Evolutionary conservation across 2,797 vertebrate species (phyloP), one percentile per base, ranked within the genome.

Genomic region (Chiropotes sagulatus): DNA sequence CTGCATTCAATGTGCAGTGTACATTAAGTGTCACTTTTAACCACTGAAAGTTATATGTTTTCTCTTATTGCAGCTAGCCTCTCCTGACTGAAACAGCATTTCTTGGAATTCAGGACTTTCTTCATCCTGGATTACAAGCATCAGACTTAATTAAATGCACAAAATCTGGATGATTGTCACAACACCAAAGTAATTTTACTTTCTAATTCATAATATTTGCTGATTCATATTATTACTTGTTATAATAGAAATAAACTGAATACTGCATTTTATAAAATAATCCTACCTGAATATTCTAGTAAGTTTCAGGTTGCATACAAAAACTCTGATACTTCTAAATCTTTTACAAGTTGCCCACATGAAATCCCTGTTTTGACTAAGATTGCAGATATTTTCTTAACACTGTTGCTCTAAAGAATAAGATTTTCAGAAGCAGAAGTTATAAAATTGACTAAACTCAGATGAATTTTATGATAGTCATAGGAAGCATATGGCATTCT

Each of bases 341-440:
- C 26, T 86, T 93, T 87, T 54, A 41, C 92, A 96, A 41, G 61
- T 44, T 83, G 36, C 4, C 86, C 11, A 28, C 15, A 61, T 39
- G 54, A 94, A 97, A 93, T 70, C 30, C 30, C 50, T 87, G 22
- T 79, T 82, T 89, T 91, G 48, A 93, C 80, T 79, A 70, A 89
- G 19, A 9, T 96, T 90, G 15, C 14, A 76, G 48, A 79, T 82
- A 85, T 91, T 97, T 94, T 70, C 89, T 81, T 96, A 79, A 88
- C 15, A 46, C 11, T 12, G 83, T 92, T 92, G 92, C 39, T 64
- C 30, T 97, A 64, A 87, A 95, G 39, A 93, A 94, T 87, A 93
- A 76, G 36, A 20, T 73, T 96, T 96, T 78, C 48, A 73, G 87
- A 96, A 88, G 20, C 26, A 85, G 92, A 57, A 85, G 64, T 82